Conservation (phyloP, 2,113 vertebrate species). For the Rhea pennata region DNA sequence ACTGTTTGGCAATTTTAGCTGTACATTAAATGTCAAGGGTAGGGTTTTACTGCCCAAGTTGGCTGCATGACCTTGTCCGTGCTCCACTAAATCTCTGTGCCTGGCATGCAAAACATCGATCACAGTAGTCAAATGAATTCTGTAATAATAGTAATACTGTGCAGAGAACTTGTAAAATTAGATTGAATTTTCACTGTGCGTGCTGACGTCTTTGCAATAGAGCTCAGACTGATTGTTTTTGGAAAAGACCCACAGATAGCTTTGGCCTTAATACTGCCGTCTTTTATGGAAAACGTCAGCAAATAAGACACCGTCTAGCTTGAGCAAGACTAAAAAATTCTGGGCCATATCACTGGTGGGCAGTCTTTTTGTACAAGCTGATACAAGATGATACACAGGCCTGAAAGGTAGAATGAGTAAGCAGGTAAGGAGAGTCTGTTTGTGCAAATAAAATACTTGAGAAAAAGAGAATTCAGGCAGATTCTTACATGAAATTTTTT, state of each 20-base stretch:
- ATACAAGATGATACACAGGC: conserved; percentile 22
- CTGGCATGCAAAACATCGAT: neutral
- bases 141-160: neutral
- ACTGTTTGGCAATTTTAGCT: neutral
- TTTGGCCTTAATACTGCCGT: neutral
- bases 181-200: neutral
- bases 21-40: neutral
- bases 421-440: conserved; percentile 49
- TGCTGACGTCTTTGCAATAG: neutral
- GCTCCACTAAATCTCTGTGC: neutral
- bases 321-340: conserved; percentile 13
- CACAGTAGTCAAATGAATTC: neutral
- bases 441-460: conserved; percentile 51
- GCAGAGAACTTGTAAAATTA: conserved; percentile 18
- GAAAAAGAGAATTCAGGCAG: neutral
- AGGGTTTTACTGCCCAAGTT: neutral
- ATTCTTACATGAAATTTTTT: neutral
- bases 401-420: conserved; percentile 45
- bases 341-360: conserved; percentile 35
- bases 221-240: neutral
- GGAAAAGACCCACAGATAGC: neutral
- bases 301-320: neutral
- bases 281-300: neutral
- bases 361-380: conserved; percentile 33
- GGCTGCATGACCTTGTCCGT: neutral